Evolutionary conservation across 2,113 vertebrate genomes (phyloP), one percentile per base, ranked within the genome.

Genomic region (Solenodon paradoxus): DNA sequence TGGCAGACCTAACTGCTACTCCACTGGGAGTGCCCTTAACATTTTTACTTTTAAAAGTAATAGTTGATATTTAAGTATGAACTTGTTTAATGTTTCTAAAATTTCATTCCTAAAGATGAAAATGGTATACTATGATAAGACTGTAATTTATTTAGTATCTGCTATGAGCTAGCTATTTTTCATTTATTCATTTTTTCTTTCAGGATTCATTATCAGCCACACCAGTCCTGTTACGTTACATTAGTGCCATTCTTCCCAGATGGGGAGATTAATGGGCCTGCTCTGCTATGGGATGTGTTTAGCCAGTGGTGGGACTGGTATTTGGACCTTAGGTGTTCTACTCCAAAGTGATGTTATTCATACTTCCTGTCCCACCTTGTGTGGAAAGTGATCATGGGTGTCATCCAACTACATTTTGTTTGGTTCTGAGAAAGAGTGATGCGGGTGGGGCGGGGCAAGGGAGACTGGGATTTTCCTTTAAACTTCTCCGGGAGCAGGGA

Each of bases 41-140:
- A n/a, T n/a, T n/a, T 71, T 66, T 55, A 45, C 35, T 77, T 88
- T 74, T 42, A 84, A 74, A 32, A 49, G 26, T 32, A 12, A 81
- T 82, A n/a, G 38, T 72, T 88, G 59, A 38, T 84, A 74, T 28
- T 35, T 68, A 53, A 81, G 5, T 64, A 63, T 66, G 72, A 81
- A 5, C 40, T 35, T 95, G 95, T 95, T 42, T 42, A 94, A 64
- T 79, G 13, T 94, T 92, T 81, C 63, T 47, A 78, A 82, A 90
- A 30, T n/a, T 66, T 79, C 35, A 93, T 7, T 38, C 55, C 15
- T 35, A n/a, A 9, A 88, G 72, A 38, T 82, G 55, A 80, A 82
- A 89, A 84, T 91, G 28, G 28, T 64, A 1, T 66, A 61, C 19
- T 32, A n/a, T 42, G 24, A 26, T 77, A 72, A 75, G 85, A 93